Percentiles rank a stretch among this genome's conserved stretches.
phyloP scores from a whole-genome alignment of 2,797 vertebrate species.

The Sternarchorhynchus goeldii region DNA sequence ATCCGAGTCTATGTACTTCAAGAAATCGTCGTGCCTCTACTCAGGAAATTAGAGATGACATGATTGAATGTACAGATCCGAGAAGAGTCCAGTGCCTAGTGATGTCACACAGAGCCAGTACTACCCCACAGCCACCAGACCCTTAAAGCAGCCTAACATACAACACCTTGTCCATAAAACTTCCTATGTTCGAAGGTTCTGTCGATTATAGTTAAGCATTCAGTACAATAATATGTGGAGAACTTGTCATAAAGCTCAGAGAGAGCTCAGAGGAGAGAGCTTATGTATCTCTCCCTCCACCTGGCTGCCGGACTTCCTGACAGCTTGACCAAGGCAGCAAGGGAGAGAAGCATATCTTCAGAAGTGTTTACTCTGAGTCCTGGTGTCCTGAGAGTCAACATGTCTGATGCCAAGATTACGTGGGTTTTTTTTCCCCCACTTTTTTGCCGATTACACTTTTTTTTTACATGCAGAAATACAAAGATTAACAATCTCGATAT shows the following conservation, averaged over 20 bases:
- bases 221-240: constrained; percentile 1
- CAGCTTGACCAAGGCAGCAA: too few relatives aligned
- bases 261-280: too few relatives aligned
- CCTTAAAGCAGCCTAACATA: constrained; percentile 26
- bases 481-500: too few relatives aligned
- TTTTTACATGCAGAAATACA: too few relatives aligned
- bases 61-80: constrained; percentile 2
- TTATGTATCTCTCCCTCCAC: too few relatives aligned
- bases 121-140: constrained; percentile 12
- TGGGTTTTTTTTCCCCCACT: too few relatives aligned
- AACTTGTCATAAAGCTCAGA: constrained; percentile 7
- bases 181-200: background rate
- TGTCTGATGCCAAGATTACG: too few relatives aligned
- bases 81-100: background rate
- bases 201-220: constrained; percentile 30
- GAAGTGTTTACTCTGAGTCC: too few relatives aligned
- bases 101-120: background rate
- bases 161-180: background rate
- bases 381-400: too few relatives aligned
- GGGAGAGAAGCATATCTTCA: too few relatives aligned
- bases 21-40: background rate
- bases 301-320: too few relatives aligned
- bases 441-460: too few relatives aligned
- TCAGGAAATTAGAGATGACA: background rate
- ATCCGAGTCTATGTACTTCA: background rate